Percentiles rank a stretch among this genome's conserved stretches.
Conservation (phyloP, 2,113 vertebrate species). For the Aldabrachelys gigantea region DNA sequence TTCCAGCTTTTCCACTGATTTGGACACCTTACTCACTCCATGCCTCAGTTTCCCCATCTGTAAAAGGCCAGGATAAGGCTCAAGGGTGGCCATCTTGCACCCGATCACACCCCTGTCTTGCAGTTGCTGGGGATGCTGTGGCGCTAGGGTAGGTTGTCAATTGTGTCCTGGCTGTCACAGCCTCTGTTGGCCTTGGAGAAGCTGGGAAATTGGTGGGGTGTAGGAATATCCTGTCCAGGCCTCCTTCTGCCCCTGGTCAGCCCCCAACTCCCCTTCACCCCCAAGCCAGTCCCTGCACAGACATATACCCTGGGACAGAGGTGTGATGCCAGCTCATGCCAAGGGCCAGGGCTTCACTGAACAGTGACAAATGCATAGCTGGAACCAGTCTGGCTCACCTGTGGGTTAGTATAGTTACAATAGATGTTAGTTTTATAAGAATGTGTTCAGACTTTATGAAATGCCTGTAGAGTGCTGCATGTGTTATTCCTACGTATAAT, state of each 20-base stretch:
- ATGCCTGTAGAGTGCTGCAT: not conserved
- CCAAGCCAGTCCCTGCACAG: not conserved
- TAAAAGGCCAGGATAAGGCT: not conserved
- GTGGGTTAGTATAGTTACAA: not conserved
- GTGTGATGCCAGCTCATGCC: not conserved
- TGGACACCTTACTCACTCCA: not conserved
- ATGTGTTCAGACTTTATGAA: not conserved
- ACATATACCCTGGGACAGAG: not conserved
- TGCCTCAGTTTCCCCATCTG: not conserved
- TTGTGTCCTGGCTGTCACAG: not conserved
- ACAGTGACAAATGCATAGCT: not conserved
- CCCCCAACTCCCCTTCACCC: not conserved
- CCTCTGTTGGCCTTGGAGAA: not conserved
- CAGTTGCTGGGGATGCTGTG: too few relatives aligned
- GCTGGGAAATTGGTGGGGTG: not conserved
- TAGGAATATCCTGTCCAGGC: not conserved
- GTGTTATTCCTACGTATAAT: not conserved
- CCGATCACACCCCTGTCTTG: too few relatives aligned
- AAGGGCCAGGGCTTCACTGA: not conserved
- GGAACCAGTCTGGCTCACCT: not conserved
- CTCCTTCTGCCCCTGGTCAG: not conserved
- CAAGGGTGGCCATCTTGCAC: not conserved
- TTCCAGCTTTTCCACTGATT: not conserved
- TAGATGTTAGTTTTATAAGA: not conserved
- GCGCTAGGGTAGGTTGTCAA: too few relatives aligned